A percentile compares a stretch with the other conserved stretches of the same genome.
Conservation (phyloP, 1,140 invertebrate genomes). For the Contarinia nasturtii region DNA sequence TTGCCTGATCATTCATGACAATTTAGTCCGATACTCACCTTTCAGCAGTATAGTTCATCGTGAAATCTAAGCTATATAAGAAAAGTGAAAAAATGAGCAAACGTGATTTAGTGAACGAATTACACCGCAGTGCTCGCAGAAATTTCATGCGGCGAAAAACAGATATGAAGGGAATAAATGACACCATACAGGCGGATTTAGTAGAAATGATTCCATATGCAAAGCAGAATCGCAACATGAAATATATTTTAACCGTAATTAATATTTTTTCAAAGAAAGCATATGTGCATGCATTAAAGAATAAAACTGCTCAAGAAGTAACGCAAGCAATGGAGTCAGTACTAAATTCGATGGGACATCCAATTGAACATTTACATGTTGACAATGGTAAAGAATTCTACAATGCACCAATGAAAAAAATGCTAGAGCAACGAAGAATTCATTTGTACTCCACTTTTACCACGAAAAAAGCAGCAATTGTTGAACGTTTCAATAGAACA, state of each 20-base stretch:
- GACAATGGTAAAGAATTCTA: slow-evolving; percentile 26
- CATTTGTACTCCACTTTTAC: slow-evolving; percentile 23
- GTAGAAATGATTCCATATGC: slow-evolving; percentile 19
- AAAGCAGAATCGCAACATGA: slow-evolving; percentile 20
- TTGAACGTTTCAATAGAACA: slow-evolving; percentile 26
- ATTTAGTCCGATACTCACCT: slow-evolving; percentile 8
- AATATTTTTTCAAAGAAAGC: slow-evolving; percentile 26
- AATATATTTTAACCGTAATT: slow-evolving; percentile 26
- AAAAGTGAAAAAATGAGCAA: slow-evolving; percentile 12
- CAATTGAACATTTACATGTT: slow-evolving; percentile 14
- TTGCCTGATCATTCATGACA: slow-evolving; percentile 13
- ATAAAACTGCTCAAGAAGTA: slow-evolving; percentile 21
- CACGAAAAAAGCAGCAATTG: slow-evolving; percentile 23
- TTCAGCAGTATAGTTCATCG: slow-evolving; percentile 4
- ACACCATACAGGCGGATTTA: slow-evolving; percentile 23
- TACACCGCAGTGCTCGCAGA: slow-evolving; percentile 18
- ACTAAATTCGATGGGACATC: slow-evolving; percentile 5
- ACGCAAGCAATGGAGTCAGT: slow-evolving; percentile 13
- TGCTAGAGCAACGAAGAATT: slow-evolving; percentile 18
- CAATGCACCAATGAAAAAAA: slow-evolving; percentile 14
- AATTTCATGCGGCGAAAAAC: slow-evolving; percentile 17
- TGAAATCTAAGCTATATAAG: background rate
- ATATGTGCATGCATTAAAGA: slow-evolving; percentile 24
- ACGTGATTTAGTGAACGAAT: slow-evolving; percentile 13
- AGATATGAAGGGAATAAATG: slow-evolving; percentile 18